These are phyloP conservation scores for Cenopis cana DNA, from an alignment of 2,888 invertebrate species.

Conservation along the genomic window DNA sequence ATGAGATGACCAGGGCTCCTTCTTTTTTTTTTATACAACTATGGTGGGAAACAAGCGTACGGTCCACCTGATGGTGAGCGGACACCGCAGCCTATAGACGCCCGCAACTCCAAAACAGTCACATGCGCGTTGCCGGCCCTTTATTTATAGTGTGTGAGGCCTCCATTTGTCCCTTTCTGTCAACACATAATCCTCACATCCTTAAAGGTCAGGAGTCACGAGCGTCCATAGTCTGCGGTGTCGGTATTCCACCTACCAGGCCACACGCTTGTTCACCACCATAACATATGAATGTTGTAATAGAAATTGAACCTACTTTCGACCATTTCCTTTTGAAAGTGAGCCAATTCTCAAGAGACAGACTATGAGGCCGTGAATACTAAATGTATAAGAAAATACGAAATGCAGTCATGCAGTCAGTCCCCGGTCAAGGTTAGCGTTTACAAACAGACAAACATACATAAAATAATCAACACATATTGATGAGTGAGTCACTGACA, in stretches of 20 bases:
- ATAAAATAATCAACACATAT: no score
- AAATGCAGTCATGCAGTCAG: conserved; percentile 17
- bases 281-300: background rate
- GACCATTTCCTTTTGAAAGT: conserved; percentile 16
- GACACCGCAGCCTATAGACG: no score
- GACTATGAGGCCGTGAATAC: conserved; percentile 32
- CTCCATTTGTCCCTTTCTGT: background rate
- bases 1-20: no score
- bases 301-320: conserved; percentile 13
- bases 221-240: background rate
- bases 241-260: background rate
- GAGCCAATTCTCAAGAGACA: conserved; percentile 38
- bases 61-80: no score
- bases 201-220: background rate
- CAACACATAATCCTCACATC: background rate
- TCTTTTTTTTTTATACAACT: no score
- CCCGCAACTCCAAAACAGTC: no score
- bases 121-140: no score
- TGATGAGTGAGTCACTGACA: no score
- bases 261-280: background rate
- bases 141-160: background rate
- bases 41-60: no score
- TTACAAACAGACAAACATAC: conserved; percentile 2
- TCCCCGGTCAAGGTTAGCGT: conserved; percentile 23
- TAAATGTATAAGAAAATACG: conserved; percentile 37